These are phyloP conservation scores for Drosophila formosana DNA, from an alignment of 2,888 invertebrate species.

Conservation along the genomic window DNA sequence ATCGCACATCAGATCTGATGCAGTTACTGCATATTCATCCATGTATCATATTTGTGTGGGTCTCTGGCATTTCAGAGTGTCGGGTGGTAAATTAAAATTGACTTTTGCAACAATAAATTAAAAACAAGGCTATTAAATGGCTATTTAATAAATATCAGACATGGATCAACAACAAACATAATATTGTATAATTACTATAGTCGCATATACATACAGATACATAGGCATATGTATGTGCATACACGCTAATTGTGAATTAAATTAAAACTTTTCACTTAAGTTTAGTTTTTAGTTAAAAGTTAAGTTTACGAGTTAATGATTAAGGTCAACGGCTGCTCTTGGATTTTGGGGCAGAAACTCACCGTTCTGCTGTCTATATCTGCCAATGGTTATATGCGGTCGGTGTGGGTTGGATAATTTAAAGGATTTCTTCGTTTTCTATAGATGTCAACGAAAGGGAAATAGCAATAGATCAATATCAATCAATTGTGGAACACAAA, in stretches of 20 bases:
- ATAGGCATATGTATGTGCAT: slow-evolving; percentile 30
- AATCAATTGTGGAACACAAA: slow-evolving; percentile 47
- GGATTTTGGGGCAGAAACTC: slow-evolving; percentile 47
- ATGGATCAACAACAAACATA: slow-evolving; percentile 73
- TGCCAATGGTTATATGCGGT: slow-evolving; percentile 59
- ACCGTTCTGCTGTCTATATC: slow-evolving; percentile 49
- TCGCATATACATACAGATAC: slow-evolving; percentile 33
- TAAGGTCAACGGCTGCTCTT: slow-evolving; percentile 52
- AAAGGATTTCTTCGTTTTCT: slow-evolving; percentile 70
- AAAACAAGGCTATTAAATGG: slow-evolving; percentile 65
- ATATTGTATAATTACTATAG: slow-evolving; percentile 38
- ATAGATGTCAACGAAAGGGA: slow-evolving; percentile 64
- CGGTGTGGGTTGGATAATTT: slow-evolving; percentile 59
- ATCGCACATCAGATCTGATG: slow-evolving; percentile 36
- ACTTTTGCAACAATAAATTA: slow-evolving; percentile 68
- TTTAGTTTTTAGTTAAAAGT: slow-evolving; percentile 15
- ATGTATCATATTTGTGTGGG: background rate
- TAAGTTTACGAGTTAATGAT: slow-evolving; percentile 37
- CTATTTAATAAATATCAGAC: slow-evolving; percentile 78
- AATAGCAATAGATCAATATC: slow-evolving; percentile 75
- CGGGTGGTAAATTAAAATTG: slow-evolving; percentile 39
- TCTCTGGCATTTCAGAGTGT: slow-evolving; percentile 9
- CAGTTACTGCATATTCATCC: slow-evolving; percentile 1
- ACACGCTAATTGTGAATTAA: slow-evolving; percentile 37
- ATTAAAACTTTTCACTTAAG: slow-evolving; percentile 48